Conservation (phyloP, 2,797 vertebrate genomes). For the Gila robusta region DNA sequence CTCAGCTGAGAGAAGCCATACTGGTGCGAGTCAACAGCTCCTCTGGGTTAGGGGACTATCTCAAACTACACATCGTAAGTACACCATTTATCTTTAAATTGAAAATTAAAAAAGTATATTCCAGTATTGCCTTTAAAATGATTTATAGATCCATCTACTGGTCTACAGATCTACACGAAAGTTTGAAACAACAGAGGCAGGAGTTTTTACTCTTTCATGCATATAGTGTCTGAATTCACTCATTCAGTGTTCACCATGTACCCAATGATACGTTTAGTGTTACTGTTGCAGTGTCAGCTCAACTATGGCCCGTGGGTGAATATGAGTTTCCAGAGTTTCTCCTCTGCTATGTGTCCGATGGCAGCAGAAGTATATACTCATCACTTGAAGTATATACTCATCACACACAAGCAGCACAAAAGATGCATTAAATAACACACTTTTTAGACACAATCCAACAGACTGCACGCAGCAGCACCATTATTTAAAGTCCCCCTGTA, state of each 20-base stretch:
- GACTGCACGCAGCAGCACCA: background rate
- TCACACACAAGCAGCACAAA: background rate
- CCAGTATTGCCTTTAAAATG: background rate
- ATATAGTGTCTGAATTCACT: background rate
- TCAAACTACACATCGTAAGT: slow-evolving; percentile 99
- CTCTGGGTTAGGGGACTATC: slow-evolving; percentile 95
- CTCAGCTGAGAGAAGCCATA: slow-evolving; percentile 94
- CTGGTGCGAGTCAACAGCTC: slow-evolving; percentile 97
- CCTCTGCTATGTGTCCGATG: background rate
- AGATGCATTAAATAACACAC: background rate
- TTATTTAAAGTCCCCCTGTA: background rate
- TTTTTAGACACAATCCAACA: background rate
- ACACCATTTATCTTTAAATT: background rate
- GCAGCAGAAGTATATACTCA: background rate
- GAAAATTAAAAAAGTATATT: background rate
- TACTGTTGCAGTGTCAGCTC: background rate
- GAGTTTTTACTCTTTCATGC: background rate
- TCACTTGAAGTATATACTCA: background rate
- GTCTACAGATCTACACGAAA: background rate
- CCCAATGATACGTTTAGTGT: too few relatives aligned
- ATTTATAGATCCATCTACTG: background rate
- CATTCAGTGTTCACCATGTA: too few relatives aligned
- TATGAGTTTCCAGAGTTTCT: background rate
- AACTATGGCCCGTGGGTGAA: background rate
- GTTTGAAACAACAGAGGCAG: background rate